A percentile compares a stretch with the other conserved stretches of the same genome.
These are phyloP conservation scores for Gambusia holbrooki DNA, from an alignment of 2,113 vertebrate species.

Conservation along the genomic window DNA sequence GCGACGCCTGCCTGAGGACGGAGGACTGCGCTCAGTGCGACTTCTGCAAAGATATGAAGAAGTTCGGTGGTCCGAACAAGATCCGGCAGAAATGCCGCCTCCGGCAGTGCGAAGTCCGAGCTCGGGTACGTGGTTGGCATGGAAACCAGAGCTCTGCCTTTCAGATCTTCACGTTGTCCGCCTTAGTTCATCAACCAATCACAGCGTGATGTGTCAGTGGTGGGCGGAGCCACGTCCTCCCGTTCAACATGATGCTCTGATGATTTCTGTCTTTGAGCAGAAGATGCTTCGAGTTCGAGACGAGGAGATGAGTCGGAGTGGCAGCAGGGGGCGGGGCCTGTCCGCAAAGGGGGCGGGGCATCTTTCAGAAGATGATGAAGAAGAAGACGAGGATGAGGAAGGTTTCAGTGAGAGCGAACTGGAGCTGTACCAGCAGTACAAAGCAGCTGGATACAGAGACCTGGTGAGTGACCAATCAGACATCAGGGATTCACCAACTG, in stretches of 20 bases:
- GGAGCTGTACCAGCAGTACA: constrained; percentile 88
- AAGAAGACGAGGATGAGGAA: constrained; percentile 83
- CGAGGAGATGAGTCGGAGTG: constrained; percentile 74
- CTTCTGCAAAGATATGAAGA: constrained; percentile 98
- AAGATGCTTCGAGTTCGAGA: constrained; percentile 90
- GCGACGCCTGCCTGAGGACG: constrained; percentile 89
- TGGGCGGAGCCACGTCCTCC: background rate
- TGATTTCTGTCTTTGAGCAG: constrained; percentile 61
- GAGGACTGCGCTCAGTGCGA: constrained; percentile 94
- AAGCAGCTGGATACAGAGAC: constrained; percentile 85
- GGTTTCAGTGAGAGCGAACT: constrained; percentile 83
- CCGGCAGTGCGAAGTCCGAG: constrained; percentile 91
- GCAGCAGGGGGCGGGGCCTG: constrained; percentile 75
- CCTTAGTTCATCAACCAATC: background rate
- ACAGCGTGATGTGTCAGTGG: background rate
- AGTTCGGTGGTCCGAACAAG: constrained; percentile 95
- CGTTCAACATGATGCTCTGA: background rate
- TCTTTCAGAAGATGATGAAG: constrained; percentile 78
- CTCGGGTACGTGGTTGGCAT: constrained; percentile 72
- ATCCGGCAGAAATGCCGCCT: constrained; percentile 94
- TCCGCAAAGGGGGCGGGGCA: constrained; percentile 60
- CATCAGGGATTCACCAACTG: background rate
- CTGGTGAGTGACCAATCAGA: constrained; percentile 57
- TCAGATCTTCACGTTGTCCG: no score
- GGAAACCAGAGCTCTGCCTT: background rate